These are phyloP conservation scores for Heliconius hortense DNA, from an alignment of 2,888 invertebrate genomes.

Conservation along the genomic window DNA sequence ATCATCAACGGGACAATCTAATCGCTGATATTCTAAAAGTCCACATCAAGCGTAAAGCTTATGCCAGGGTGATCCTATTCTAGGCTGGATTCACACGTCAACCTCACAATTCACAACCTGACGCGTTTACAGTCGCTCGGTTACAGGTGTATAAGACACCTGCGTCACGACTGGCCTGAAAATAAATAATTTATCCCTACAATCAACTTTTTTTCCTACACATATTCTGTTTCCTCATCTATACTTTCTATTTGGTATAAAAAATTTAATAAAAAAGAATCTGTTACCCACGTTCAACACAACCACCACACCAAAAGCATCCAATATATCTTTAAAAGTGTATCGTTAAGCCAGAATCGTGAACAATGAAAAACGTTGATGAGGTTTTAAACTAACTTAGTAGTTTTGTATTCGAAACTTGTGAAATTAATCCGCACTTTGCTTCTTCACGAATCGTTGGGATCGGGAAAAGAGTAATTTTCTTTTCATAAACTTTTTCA, in stretches of 20 bases:
- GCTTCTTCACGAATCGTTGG: conserved; percentile 26
- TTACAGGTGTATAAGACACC: too few species aligned
- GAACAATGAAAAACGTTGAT: conserved; percentile 28
- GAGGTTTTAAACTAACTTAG: conserved; percentile 28
- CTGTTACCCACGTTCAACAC: background rate
- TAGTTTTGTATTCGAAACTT: conserved; percentile 27
- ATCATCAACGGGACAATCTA: too few species aligned
- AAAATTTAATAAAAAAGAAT: background rate
- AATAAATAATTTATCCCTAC: too few species aligned
- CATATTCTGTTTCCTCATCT: too few species aligned
- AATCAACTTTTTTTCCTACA: too few species aligned
- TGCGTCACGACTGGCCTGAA: too few species aligned
- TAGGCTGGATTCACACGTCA: too few species aligned
- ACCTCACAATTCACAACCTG: too few species aligned
- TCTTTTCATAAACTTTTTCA: conserved; percentile 15
- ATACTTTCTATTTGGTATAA: background rate
- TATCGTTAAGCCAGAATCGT: conserved; percentile 17
- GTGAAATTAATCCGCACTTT: conserved; percentile 26
- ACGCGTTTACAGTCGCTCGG: too few species aligned
- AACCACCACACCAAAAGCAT: background rate
- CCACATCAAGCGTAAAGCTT: too few species aligned
- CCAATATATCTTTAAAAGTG: conserved; percentile 23
- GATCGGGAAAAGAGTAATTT: conserved; percentile 25
- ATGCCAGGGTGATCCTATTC: too few species aligned
- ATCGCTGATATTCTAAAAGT: too few species aligned